Evolutionary conservation across 2,797 vertebrate species (phyloP).

Genomic region (Peromyscus eremicus): DNA sequence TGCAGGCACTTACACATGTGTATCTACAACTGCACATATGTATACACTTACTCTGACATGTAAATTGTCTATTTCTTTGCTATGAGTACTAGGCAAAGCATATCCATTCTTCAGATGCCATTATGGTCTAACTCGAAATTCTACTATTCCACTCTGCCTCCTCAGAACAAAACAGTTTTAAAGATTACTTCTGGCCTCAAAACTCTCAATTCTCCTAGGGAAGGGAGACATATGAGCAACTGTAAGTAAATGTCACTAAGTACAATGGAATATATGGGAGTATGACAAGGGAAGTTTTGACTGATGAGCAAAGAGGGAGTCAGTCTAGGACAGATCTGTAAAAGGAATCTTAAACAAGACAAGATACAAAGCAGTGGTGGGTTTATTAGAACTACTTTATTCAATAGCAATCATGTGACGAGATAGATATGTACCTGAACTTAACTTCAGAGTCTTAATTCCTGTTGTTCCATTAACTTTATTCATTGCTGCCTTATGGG

Average conservation of each 20-base stretch:
- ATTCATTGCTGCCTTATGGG: background rate
- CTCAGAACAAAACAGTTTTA: background rate
- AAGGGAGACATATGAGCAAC: background rate
- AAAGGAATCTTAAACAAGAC: background rate
- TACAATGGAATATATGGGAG: background rate
- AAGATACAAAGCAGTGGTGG: background rate
- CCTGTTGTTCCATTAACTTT: background rate
- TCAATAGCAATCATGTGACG: background rate
- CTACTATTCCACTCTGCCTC: background rate
- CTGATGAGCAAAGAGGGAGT: background rate
- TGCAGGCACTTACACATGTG: background rate
- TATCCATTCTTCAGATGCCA: background rate
- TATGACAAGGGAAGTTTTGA: background rate
- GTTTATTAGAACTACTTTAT: background rate
- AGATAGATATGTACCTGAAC: background rate
- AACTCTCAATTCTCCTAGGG: background rate
- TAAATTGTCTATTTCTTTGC: background rate
- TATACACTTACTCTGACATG: background rate
- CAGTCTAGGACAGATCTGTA: background rate
- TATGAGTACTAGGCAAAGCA: background rate
- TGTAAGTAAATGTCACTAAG: background rate
- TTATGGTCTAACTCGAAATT: background rate
- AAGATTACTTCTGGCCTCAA: conserved; percentile 1
- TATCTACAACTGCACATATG: background rate
- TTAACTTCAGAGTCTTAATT: background rate